Base-by-base conservation (phyloP, 2,888 invertebrate species). In the Melolontha melolontha region DNA sequence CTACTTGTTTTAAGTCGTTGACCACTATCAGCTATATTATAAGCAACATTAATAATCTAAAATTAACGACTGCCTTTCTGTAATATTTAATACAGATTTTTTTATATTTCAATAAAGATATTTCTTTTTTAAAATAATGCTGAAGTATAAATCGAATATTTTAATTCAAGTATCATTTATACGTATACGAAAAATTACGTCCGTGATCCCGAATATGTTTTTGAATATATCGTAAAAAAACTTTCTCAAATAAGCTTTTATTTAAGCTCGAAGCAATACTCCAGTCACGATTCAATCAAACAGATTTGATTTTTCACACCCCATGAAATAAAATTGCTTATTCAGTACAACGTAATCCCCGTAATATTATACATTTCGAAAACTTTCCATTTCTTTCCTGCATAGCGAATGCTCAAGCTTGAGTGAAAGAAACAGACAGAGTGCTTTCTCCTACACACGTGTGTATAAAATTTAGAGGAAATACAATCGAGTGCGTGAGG, bases 291-390 rank as follows among this genome's bases (percentile, higher is more conserved):
- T 75, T 76, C 78, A 78, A 79, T 78, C 77, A 78, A 75, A 71
- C 76, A 78, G 78, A 66, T 66, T 78, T 78, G 77, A 79, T 79
- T 77, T 76, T 77, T 75, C 75, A 72, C 78, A 75, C 76, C 77
- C 78, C 73, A 77, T 76, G 74, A 76, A 74, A 76, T 74, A 75
- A 77, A 79, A 79, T 78, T 77, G 78, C 79, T 78, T 79, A 79
- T 79, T 78, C 79, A 77, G 76, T 75, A 75, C 76, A 74, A 74
- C 76, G 71, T 72, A 72, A 72, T 68, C 66, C 70, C 65, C 72
- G 44, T 71, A 72, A 68, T 70, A 73, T 75, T 71, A 71, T 73
- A 47, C 57, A 14, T 16, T 71, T 71, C 71, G 68, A 22, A 11
- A 59, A 44, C 27, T 59, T 34, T 40, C 59, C 11, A 11, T 50